Base-by-base conservation (phyloP, 2,797 vertebrate species). In the Dermochelys coriacea region DNA sequence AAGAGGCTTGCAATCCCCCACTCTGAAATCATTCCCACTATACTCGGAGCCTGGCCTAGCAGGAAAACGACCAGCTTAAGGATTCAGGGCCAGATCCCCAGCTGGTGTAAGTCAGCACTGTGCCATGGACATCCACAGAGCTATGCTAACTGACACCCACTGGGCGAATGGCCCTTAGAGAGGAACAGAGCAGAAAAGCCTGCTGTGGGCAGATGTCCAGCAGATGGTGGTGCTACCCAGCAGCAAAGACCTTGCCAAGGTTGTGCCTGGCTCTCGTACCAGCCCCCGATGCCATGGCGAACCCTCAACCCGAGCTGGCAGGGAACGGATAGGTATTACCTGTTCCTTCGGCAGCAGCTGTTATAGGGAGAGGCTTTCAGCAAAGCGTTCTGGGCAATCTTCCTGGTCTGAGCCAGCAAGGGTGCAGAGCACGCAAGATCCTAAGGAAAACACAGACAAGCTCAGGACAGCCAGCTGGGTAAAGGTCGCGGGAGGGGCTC, bases 351-450 rank as follows among this genome's bases (percentile, higher is more conserved):
- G 92, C 99, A 99, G 95, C 99, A 98, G 97, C 99, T 99, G 98
- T 97, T 99, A 89, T 99, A 99, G 0, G 99, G 98, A 2, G 95
- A 96, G 0, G 98, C 98, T 96, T 97, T 99, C 83, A 99, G 97
- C 57, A 99, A 95, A 19, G 99, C 99, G 3, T 98, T 99, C 93
- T 98, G 98, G 64, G 99, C 98, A 5, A 99, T 98, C 81, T 96
- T 98, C 54, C 98, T 97, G 0, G 99, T 99, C 95, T 98, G 98
- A 4, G 93, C 97, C 91, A 99, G 94, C 54, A 99, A 97, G 37
- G 99, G 99, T 2, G 99, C 99, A 1, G 98, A 98, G 85, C 92
- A 96, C 27, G 97, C 97, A 0, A 97, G 80, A 41, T 97, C 98
- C 99, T 93, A 89, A 8, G 91, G 11, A 5, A n/a, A 14, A 81